Base-by-base conservation (phyloP, 1,140 invertebrate genomes). In the Drosophila quadrilineata region DNA sequence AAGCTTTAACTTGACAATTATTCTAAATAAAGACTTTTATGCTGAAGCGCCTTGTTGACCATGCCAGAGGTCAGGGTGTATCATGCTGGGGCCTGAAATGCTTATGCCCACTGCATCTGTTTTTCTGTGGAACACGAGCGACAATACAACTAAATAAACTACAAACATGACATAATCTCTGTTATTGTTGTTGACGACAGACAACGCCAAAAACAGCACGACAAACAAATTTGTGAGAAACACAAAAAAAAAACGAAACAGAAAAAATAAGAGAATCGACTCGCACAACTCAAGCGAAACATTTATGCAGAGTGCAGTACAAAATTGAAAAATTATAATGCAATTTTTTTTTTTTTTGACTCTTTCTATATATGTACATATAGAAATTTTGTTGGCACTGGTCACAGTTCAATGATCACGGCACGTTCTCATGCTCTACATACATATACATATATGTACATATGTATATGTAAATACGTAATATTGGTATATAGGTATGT, bases 331-430 rank as follows among this genome's bases (percentile, higher is more conserved):
- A 57, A 52, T 10, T 38, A 63, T 6, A 52, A 10, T 26, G n/a
- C n/a, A n/a, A n/a, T n/a, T n/a, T n/a, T n/a, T n/a, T n/a, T n/a
- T n/a, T n/a, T n/a, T n/a, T n/a, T n/a, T n/a, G n/a, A n/a, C n/a
- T n/a, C n/a, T n/a, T n/a, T n/a, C n/a, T n/a, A n/a, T n/a, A n/a
- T n/a, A n/a, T n/a, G n/a, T n/a, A n/a, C n/a, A n/a, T n/a, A n/a
- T n/a, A n/a, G n/a, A n/a, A n/a, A n/a, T n/a, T n/a, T n/a, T n/a
- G n/a, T n/a, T n/a, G n/a, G n/a, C n/a, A n/a, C n/a, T n/a, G n/a
- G n/a, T n/a, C 38, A 50, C 63, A 60, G 63, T 66, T 60, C 63
- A 71, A 59, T 67, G 67, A 76, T 76, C 73, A 76, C 65, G 73
- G 56, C 73, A 45, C 73, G 57, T 76, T 77, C 59, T 76, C 63